Conservation (phyloP, 2,113 vertebrate species). For the Psittacula cyanocephala region DNA sequence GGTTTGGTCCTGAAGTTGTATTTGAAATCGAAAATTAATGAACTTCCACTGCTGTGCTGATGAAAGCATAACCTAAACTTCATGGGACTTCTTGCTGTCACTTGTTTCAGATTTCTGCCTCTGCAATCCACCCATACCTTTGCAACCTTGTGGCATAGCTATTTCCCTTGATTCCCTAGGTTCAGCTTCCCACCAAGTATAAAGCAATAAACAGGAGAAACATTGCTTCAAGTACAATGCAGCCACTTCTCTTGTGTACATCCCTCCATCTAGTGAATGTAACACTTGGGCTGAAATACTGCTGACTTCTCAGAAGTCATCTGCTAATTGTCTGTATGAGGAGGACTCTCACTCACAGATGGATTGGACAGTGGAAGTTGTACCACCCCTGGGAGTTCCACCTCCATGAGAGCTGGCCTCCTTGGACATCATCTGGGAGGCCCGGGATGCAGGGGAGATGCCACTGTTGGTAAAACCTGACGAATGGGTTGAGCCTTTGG, state of each 20-base stretch:
- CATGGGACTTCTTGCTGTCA: not conserved
- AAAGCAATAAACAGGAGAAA: not conserved
- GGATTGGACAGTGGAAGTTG: conserved; percentile 43
- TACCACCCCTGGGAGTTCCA: not conserved
- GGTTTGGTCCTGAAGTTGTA: not conserved
- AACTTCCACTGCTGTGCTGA: not conserved
- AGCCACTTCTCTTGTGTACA: not conserved
- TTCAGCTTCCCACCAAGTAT: not conserved
- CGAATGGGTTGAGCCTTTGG: conserved; percentile 26
- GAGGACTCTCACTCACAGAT: conserved; percentile 33
- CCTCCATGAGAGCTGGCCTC: not conserved
- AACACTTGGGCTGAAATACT: not conserved
- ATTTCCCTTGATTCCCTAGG: not conserved
- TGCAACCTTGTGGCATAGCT: not conserved
- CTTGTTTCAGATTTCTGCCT: not conserved
- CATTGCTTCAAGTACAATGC: not conserved
- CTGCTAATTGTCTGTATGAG: not conserved
- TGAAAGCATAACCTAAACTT: not conserved
- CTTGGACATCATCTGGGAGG: not conserved
- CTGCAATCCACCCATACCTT: not conserved
- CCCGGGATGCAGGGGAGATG: not conserved
- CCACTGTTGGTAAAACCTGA: conserved; percentile 19
- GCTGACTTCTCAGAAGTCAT: not conserved
- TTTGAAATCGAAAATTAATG: not conserved
- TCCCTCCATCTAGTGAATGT: not conserved